phyloP scores from a whole-genome alignment of 1,140 invertebrate genomes.

The Apis dorsata region DNA sequence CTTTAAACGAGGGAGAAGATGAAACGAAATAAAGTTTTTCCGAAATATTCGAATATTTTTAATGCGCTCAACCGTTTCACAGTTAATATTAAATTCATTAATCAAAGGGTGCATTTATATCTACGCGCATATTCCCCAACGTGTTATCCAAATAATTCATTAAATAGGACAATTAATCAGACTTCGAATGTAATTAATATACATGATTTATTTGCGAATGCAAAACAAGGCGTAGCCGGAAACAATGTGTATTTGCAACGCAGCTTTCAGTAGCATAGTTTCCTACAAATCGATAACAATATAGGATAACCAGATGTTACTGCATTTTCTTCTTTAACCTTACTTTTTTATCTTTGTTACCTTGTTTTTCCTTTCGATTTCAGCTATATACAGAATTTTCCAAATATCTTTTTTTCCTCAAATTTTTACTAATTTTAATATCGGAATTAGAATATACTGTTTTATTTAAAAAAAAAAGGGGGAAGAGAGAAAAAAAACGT shows the following conservation, averaged over 20 bases:
- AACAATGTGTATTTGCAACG: conserved; percentile 4
- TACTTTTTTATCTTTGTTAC: background rate
- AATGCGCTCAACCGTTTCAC: background rate
- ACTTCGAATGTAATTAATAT: background rate
- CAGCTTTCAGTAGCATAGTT: conserved; percentile 2
- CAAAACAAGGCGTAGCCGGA: conserved; percentile 11
- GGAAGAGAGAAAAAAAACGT: background rate
- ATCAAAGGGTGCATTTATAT: background rate
- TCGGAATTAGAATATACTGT: too few species aligned
- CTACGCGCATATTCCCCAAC: background rate
- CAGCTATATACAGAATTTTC: too few species aligned
- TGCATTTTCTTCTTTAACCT: background rate
- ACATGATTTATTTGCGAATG: conserved; percentile 3
- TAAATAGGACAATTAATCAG: background rate
- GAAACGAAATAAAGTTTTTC: background rate
- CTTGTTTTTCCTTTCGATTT: background rate
- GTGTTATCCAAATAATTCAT: background rate
- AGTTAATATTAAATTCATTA: background rate
- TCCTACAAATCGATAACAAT: conserved; percentile 21
- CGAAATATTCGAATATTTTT: background rate
- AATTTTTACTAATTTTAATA: too few species aligned
- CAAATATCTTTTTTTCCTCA: too few species aligned
- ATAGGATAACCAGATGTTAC: background rate
- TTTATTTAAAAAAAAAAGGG: too few species aligned
- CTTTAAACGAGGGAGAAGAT: too few species aligned